Percentiles rank a stretch among this genome's conserved stretches.
These are phyloP conservation scores for Andrena haemorrhoa DNA, from an alignment of 2,888 invertebrate genomes.

Conservation along the genomic window DNA sequence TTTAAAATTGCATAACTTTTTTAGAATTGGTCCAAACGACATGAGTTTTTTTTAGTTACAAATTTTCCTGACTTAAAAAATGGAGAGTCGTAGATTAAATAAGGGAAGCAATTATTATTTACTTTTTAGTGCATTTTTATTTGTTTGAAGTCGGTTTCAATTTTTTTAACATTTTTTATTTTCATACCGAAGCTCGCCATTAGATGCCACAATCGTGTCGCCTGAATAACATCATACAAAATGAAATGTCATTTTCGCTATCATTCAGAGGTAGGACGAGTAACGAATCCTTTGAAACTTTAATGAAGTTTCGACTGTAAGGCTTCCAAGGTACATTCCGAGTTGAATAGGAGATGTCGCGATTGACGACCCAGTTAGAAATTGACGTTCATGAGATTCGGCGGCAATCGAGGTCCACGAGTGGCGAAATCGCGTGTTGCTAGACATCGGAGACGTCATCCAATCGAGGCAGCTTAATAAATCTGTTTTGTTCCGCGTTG, in stretches of 20 bases:
- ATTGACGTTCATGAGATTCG: neutral
- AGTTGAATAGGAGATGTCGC: neutral
- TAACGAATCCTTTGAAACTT: neutral
- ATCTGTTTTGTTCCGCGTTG: constrained; percentile 42
- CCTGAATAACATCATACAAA: neutral
- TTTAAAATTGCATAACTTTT: no score
- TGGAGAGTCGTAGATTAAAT: no score
- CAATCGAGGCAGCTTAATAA: constrained; percentile 47
- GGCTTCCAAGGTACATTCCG: neutral
- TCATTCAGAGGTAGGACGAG: neutral
- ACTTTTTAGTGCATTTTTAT: neutral
- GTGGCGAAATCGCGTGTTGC: constrained; percentile 35
- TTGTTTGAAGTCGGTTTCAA: neutral
- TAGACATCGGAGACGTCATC: constrained; percentile 31
- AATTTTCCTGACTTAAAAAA: no score
- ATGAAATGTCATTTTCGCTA: neutral
- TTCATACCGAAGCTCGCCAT: no score
- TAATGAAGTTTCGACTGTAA: neutral
- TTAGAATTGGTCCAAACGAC: no score
- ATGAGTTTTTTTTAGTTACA: no score
- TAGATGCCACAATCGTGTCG: neutral
- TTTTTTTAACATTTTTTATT: no score
- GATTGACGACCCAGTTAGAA: neutral
- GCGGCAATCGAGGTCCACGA: neutral
- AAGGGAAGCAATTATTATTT: no score